Conservation (phyloP, 2,888 invertebrate genomes). For the Anarsia innoxiella region DNA sequence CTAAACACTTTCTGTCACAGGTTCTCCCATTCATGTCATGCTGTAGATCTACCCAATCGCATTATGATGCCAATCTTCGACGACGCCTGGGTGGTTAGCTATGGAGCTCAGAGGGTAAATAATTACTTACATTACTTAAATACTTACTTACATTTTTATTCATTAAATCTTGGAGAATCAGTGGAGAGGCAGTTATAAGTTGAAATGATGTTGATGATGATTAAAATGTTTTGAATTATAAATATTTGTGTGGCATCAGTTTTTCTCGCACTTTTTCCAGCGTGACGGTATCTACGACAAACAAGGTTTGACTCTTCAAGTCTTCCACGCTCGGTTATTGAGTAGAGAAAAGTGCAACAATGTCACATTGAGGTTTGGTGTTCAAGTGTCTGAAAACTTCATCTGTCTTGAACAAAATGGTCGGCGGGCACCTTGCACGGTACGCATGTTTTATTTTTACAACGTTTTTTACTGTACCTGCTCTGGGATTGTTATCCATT, state of each 20-base stretch:
- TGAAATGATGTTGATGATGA: no score
- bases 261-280: conserved; percentile 26
- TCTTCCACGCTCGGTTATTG: conserved; percentile 42
- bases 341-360: conserved; percentile 47
- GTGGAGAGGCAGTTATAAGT: no score
- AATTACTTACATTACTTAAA: no score
- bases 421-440: conserved; percentile 54
- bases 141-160: no score
- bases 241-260: no score
- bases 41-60: conserved; percentile 52
- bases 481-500: no score
- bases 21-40: conserved; percentile 47
- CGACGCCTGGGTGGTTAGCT: conserved; percentile 60
- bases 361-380: conserved; percentile 48
- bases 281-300: conserved; percentile 49
- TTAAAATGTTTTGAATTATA: no score
- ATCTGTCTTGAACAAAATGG: conserved; percentile 53
- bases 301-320: conserved; percentile 36
- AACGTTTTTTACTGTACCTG: background rate
- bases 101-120: conserved; percentile 55
- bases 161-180: no score
- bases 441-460: conserved; percentile 26
- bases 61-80: conserved; percentile 54
- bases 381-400: conserved; percentile 47
- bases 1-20: no score